phyloP scores from a whole-genome alignment of 2,797 vertebrate genomes.

The Nasua narica region DNA sequence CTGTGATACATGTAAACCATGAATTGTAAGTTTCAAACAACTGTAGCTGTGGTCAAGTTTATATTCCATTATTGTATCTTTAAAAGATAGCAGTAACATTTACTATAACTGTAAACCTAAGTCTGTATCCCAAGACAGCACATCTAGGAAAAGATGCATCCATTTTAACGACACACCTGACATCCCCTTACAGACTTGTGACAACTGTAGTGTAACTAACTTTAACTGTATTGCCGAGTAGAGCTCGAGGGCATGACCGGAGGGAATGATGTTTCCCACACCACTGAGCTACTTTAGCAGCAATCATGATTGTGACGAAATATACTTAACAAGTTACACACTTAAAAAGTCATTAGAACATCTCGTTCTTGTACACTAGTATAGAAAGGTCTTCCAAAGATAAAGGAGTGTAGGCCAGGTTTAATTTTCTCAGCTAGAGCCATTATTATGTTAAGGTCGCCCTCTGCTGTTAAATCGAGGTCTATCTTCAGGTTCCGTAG shows the following conservation, averaged over 20 bases:
- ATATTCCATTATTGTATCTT: conserved; percentile 25
- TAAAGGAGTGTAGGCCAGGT: conserved; percentile 95
- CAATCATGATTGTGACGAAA: not conserved
- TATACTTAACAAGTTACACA: not conserved
- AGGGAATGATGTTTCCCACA: not conserved
- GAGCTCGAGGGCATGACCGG: not conserved
- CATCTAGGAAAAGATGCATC: conserved; percentile 35
- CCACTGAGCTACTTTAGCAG: not conserved
- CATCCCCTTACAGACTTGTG: not conserved
- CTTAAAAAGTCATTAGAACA: conserved; percentile 94
- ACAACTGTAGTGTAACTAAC: conserved; percentile 47
- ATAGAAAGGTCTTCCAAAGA: conserved; percentile 95
- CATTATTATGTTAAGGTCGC: conserved; percentile 97
- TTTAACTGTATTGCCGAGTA: not conserved
- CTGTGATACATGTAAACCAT: conserved; percentile 64
- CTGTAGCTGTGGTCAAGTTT: conserved; percentile 60
- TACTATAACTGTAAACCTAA: conserved; percentile 69
- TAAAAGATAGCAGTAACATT: conserved; percentile 48
- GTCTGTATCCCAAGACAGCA: conserved; percentile 36
- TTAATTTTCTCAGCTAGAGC: conserved; percentile 97
- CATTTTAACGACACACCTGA: not conserved
- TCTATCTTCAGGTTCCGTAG: conserved; percentile 94
- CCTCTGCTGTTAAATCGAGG: conserved; percentile 94
- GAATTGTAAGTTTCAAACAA: conserved; percentile 41
- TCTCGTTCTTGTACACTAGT: conserved; percentile 96